A percentile compares a stretch with the other conserved stretches of the same genome.
Conservation (phyloP, 1,140 invertebrate genomes). For the Papilio xuthus region DNA sequence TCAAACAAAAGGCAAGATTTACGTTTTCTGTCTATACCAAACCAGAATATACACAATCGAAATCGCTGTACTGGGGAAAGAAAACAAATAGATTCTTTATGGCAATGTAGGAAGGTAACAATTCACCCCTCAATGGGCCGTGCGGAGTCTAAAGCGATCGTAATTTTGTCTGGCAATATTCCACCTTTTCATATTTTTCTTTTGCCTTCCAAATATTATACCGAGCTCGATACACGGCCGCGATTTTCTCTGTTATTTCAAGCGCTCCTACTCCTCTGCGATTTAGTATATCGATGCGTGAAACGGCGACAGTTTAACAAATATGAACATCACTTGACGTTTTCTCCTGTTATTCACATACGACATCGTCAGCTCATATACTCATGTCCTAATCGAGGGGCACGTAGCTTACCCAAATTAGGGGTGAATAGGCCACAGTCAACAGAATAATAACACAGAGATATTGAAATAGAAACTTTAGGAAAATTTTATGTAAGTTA, state of each 20-base stretch:
- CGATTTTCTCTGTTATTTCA: constrained; percentile 77
- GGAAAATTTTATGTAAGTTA: too few species aligned
- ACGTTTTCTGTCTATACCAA: constrained; percentile 37
- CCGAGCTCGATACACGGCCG: constrained; percentile 66
- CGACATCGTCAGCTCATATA: too few species aligned
- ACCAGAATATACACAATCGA: constrained; percentile 55
- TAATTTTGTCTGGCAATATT: constrained; percentile 80
- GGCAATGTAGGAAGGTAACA: constrained; percentile 76
- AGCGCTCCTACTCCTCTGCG: constrained; percentile 60
- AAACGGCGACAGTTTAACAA: constrained; percentile 66
- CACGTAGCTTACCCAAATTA: too few species aligned
- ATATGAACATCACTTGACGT: constrained; percentile 28
- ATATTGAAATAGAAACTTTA: too few species aligned
- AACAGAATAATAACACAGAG: too few species aligned
- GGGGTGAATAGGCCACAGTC: too few species aligned
- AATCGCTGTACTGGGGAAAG: constrained; percentile 54
- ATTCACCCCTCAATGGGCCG: constrained; percentile 77
- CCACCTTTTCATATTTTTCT: constrained; percentile 78
- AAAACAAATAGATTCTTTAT: constrained; percentile 77
- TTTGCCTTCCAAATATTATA: constrained; percentile 73
- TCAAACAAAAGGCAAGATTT: constrained; percentile 20
- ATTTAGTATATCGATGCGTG: constrained; percentile 67
- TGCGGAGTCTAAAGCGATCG: constrained; percentile 78
- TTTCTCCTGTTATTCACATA: neutral
- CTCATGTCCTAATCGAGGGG: too few species aligned